phyloP scores from a whole-genome alignment of 2,888 invertebrate species.

The Cheilosia vernalis region DNA sequence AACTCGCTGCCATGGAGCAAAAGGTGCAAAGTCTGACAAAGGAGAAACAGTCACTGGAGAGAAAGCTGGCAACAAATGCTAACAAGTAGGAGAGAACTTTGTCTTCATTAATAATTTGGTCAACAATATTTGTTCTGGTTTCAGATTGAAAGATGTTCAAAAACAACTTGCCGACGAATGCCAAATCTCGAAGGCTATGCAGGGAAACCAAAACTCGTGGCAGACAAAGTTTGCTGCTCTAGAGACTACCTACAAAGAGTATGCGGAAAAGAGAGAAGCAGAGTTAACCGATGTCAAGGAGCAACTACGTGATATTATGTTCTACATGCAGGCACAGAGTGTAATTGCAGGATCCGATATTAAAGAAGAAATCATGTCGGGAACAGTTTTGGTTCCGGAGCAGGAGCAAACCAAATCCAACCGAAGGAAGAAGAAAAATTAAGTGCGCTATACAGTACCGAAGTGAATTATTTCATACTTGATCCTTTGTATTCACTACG shows the following conservation, averaged over 20 bases:
- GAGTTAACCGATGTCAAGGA: conserved; percentile 94
- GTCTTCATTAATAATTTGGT: background rate
- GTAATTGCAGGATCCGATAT: conserved; percentile 82
- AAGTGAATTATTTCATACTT: conserved; percentile 13
- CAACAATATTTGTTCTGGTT: conserved; percentile 20
- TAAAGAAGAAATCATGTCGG: conserved; percentile 81
- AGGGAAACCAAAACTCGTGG: conserved; percentile 90
- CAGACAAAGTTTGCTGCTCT: conserved; percentile 86
- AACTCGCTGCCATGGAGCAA: conserved; percentile 83
- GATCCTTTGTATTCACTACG: conserved; percentile 31
- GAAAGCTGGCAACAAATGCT: conserved; percentile 87
- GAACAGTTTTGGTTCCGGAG: conserved; percentile 81
- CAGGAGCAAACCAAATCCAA: conserved; percentile 77
- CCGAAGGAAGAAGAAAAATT: conserved; percentile 80
- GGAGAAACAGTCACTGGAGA: conserved; percentile 89
- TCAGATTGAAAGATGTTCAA: conserved; percentile 87
- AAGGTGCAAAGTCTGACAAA: conserved; percentile 85
- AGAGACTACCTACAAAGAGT: conserved; percentile 84
- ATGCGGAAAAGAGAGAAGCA: conserved; percentile 86
- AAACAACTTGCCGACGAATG: conserved; percentile 92
- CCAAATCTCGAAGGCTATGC: conserved; percentile 91
- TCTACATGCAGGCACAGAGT: conserved; percentile 94
- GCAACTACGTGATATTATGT: conserved; percentile 98
- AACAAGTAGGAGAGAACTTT: conserved; percentile 84
- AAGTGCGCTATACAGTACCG: conserved; percentile 36